phyloP scores from a whole-genome alignment of 2,113 vertebrate species.

The Pelvicachromis taeniatus region DNA sequence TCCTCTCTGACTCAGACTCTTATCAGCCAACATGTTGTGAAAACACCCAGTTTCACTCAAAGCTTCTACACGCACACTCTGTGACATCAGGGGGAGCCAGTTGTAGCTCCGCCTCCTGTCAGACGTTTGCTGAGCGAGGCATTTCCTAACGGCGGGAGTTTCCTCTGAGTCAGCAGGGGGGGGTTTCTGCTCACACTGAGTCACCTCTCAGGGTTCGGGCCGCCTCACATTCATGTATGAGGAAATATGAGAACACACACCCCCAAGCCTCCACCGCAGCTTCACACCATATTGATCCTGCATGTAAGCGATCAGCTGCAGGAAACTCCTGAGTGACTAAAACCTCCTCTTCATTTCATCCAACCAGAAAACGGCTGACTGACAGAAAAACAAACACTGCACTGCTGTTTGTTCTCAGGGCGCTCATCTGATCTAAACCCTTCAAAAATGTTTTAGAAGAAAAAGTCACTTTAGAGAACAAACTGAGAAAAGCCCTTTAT shows the following conservation, averaged over 20 bases:
- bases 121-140: not conserved
- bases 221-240: not conserved
- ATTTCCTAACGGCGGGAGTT: constrained; percentile 14
- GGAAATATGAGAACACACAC: not conserved
- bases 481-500: not conserved
- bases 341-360: not conserved
- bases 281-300: not conserved
- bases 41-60: not conserved
- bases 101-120: not conserved
- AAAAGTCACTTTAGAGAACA: not conserved
- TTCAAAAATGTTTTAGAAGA: not conserved
- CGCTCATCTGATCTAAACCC: not conserved
- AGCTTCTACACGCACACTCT: not conserved
- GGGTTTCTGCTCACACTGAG: constrained; percentile 18
- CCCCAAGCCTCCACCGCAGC: not conserved
- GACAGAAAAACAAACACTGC: not conserved
- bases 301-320: not conserved
- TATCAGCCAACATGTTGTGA: not conserved
- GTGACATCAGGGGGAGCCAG: not conserved
- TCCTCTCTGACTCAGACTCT: not conserved
- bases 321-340: not conserved
- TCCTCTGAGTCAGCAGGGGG: constrained; percentile 34
- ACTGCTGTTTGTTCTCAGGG: not conserved
- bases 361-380: not conserved
- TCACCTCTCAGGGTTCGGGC: constrained; percentile 15